A percentile compares a stretch with the other conserved stretches of the same genome.
phyloP scores from a whole-genome alignment of 1,140 invertebrate species.

The Pseudomyrmex flavicornis region DNA sequence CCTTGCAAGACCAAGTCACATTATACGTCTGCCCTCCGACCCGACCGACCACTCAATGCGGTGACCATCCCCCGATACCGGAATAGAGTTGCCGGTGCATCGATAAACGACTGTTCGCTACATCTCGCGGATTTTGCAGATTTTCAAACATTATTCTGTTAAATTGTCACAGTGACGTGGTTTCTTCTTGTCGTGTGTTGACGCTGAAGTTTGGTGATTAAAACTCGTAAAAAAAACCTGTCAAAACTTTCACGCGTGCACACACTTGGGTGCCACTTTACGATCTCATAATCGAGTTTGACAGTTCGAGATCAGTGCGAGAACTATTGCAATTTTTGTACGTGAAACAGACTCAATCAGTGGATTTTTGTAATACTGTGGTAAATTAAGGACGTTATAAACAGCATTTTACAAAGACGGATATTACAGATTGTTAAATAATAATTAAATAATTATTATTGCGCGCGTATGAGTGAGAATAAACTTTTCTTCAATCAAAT shows the following conservation, averaged over 20 bases:
- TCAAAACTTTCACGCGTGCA: not conserved
- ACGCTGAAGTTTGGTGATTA: conserved; percentile 8
- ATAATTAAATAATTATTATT: too few relatives aligned
- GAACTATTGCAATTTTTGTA: not conserved
- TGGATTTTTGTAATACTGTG: too few relatives aligned
- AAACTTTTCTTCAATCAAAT: not conserved
- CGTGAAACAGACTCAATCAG: conserved; percentile 7
- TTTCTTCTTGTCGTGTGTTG: not conserved
- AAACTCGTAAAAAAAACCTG: not conserved
- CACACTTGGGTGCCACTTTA: not conserved
- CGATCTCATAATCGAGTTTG: not conserved
- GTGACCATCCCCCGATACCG: conserved; percentile 67
- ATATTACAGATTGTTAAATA: not conserved
- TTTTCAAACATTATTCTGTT: not conserved
- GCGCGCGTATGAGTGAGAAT: too few relatives aligned
- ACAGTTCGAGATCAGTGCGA: not conserved
- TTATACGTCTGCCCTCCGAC: conserved; percentile 82
- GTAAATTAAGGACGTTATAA: not conserved
- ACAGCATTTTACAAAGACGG: not conserved
- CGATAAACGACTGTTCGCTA: conserved; percentile 14
- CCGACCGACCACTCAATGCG: conserved; percentile 79
- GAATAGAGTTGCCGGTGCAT: not conserved
- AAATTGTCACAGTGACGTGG: conserved; percentile 24
- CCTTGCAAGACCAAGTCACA: conserved; percentile 80
- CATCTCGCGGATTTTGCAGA: conserved; percentile 25